A percentile compares a stretch with the other conserved stretches of the same genome.
Conservation (phyloP, 2,888 invertebrate genomes). For the Orthosia cruda region DNA sequence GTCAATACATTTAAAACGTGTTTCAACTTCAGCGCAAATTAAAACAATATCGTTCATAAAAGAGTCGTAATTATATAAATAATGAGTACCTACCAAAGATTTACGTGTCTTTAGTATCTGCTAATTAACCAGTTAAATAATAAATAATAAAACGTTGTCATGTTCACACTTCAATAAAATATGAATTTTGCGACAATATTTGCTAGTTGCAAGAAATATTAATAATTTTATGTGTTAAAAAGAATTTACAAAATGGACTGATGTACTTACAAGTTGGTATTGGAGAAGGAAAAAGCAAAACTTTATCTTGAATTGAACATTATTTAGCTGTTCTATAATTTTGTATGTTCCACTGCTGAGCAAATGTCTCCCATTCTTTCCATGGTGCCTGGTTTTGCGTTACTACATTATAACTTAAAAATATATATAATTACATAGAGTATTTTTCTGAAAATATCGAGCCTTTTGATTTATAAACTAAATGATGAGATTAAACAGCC, state of each 20-base stretch:
- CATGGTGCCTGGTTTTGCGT: no score
- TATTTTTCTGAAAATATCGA: no score
- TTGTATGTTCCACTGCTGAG: no score
- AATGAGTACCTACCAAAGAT: slow-evolving; percentile 27
- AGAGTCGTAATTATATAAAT: slow-evolving; percentile 25
- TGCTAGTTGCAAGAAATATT: slow-evolving; percentile 19
- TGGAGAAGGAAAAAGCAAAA: no score
- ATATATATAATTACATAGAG: no score
- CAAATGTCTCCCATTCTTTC: no score
- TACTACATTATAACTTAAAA: no score
- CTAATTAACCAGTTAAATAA: slow-evolving; percentile 46
- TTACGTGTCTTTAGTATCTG: slow-evolving; percentile 17
- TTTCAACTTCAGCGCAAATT: neutral
- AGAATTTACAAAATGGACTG: neutral
- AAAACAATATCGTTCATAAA: slow-evolving; percentile 17
- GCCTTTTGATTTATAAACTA: no score
- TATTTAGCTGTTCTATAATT: no score
- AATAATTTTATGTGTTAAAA: neutral
- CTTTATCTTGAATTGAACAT: no score
- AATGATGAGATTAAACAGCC: no score
- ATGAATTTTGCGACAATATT: slow-evolving; percentile 6
- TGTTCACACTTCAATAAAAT: slow-evolving; percentile 58
- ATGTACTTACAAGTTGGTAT: no score
- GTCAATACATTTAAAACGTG: neutral
- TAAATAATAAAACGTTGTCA: slow-evolving; percentile 31